Conservation (phyloP, 2,888 invertebrate species). For the Carpatolechia fugitivella region DNA sequence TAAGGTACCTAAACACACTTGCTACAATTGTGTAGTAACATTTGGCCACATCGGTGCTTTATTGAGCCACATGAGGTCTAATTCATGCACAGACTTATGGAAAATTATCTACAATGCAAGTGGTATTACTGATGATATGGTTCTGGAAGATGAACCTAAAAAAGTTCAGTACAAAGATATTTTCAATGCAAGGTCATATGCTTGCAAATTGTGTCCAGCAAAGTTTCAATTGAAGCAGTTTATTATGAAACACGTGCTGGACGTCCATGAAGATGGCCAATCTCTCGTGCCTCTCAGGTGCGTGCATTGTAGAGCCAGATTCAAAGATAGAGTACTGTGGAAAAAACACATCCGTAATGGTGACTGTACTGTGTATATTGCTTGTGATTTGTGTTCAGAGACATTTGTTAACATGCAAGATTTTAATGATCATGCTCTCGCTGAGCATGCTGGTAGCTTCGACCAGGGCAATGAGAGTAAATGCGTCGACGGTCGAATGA, state of each 20-base stretch:
- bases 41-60: conserved; percentile 75
- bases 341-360: conserved; percentile 74
- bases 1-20: conserved; percentile 81
- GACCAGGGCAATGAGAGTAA: conserved; percentile 62
- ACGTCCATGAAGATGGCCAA: conserved; percentile 73
- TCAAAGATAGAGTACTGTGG: conserved; percentile 65
- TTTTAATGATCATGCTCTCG: conserved; percentile 71
- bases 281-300: conserved; percentile 61
- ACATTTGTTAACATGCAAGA: conserved; percentile 68
- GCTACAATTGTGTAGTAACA: conserved; percentile 81
- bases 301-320: conserved; percentile 66
- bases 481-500: conserved; percentile 68
- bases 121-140: conserved; percentile 69
- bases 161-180: conserved; percentile 73
- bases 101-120: conserved; percentile 72
- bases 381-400: conserved; percentile 72
- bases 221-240: conserved; percentile 75
- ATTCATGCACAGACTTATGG: conserved; percentile 72
- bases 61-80: conserved; percentile 74
- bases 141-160: conserved; percentile 63
- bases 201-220: conserved; percentile 72
- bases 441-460: conserved; percentile 64
- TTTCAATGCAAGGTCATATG: conserved; percentile 72
- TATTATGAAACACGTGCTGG: conserved; percentile 73
- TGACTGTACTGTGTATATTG: conserved; percentile 80